Percentiles rank a stretch among this genome's conserved stretches.
Conservation (phyloP, 2,113 vertebrate species). For the Cavia aperea region DNA sequence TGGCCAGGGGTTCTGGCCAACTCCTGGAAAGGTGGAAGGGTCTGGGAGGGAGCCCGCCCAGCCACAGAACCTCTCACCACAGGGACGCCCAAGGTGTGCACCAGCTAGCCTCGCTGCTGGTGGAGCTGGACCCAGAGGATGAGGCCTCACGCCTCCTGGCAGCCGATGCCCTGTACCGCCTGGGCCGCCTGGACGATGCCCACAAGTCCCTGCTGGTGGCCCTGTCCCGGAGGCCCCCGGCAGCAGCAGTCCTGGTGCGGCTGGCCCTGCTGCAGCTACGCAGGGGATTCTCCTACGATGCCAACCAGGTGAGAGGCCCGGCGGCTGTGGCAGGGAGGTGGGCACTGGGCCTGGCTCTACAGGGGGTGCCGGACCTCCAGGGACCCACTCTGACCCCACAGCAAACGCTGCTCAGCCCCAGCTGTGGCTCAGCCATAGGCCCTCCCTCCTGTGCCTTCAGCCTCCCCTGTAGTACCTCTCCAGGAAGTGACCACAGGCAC, state of each 20-base stretch:
- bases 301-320: constrained; percentile 83
- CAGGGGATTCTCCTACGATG: constrained; percentile 85
- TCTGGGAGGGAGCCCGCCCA: rapidly evolving
- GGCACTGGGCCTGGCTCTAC: not conserved
- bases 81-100: constrained; percentile 86
- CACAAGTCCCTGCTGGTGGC: constrained; percentile 81
- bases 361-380: rapidly evolving
- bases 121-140: constrained; percentile 81
- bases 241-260: constrained; percentile 82
- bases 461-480: not conserved
- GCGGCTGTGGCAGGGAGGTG: not conserved
- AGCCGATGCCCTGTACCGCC: constrained; percentile 88
- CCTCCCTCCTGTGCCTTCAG: not conserved
- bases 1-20: not conserved
- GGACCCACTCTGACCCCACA: rapidly evolving
- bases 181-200: constrained; percentile 84
- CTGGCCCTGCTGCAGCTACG: constrained; percentile 88
- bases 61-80: not conserved
- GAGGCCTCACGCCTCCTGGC: constrained; percentile 81
- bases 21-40: no score
- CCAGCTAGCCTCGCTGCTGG: constrained; percentile 83
- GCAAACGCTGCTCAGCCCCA: not conserved
- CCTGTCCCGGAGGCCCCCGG: constrained; percentile 74
- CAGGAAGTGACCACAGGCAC: rapidly evolving
- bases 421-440: not conserved